A percentile compares a stretch with the other conserved stretches of the same genome.
Evolutionary conservation across 2,113 vertebrate genomes (phyloP).

Genomic region (Peromyscus leucopus): DNA sequence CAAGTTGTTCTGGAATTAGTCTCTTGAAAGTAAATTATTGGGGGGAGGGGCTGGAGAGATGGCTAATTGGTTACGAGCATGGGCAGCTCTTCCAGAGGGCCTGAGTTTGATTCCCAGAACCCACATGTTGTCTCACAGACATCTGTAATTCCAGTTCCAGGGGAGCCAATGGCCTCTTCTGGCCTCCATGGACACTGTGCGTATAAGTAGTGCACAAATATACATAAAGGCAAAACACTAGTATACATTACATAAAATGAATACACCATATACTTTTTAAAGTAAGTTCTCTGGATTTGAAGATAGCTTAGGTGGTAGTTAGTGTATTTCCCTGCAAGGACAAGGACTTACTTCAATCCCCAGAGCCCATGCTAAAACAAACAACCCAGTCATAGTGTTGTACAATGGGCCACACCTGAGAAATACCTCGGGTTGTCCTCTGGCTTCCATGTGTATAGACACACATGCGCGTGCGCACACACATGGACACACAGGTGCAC

Average conservation of each 20-base stretch:
- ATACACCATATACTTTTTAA: background rate
- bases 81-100: background rate
- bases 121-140: background rate
- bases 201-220: background rate
- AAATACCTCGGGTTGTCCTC: background rate
- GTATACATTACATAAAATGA: background rate
- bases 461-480: background rate
- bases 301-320: background rate
- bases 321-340: background rate
- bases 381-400: background rate
- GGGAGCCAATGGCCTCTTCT: background rate
- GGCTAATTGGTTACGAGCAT: background rate
- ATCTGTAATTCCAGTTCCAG: background rate
- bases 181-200: background rate
- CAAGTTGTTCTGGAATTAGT: background rate
- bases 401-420: background rate
- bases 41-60: background rate
- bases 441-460: background rate
- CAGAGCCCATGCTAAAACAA: background rate
- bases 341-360: background rate
- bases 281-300: background rate
- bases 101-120: background rate
- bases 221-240: background rate
- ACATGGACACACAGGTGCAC: background rate
- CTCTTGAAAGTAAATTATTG: background rate